Evolutionary conservation across 2,888 invertebrate species (phyloP), one percentile per base, ranked within the genome.

Genomic region (Didymodactylos carnosus): DNA sequence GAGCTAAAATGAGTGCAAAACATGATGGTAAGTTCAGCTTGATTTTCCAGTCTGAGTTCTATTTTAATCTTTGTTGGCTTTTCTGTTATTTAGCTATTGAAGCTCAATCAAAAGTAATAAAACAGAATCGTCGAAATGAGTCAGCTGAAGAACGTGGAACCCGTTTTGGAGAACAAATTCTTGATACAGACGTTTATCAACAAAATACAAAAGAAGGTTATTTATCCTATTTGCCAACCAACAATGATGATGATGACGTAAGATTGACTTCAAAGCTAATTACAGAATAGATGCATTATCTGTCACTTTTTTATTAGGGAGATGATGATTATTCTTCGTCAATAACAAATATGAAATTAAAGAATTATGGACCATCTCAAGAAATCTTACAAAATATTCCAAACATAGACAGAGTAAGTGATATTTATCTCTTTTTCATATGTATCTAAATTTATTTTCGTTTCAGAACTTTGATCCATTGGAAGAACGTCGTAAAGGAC

Each of bases 391-490:
- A 62, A 62, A 35, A 62, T 62, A 62, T 62, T 62, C 62, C 62
- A 35, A 62, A 62, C 11, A 19, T 62, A 10, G 35, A 62, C 35
- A 16, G 25, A 35, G 62, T 62, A 35, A 62, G 6, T 3, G 3
- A 23, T 1, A 25, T 49, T n/a, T 49, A 23, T 3, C 4, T 49
- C 7, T 35, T 62, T 35, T 14, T 8, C n/a, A 10, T 7, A 14
- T 6, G 16, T 29, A 13, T 11, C 8, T 49, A 5, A 23, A 8
- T 46, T 40, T 46, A 19, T 73, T 39, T 72, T 73, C 49, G 77
- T 41, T 75, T 46, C 35, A 92, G 83, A 92, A 93, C 82, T 90
- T 90, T 85, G 94, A 95, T 85, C 94, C 94, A 23, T 91, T 95
- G 87, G 94, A 92, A 71, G 92, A 93, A 78, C 88, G 92, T 79